Base-by-base conservation (phyloP, 2,797 vertebrate genomes). In the Acanthis flammea region DNA sequence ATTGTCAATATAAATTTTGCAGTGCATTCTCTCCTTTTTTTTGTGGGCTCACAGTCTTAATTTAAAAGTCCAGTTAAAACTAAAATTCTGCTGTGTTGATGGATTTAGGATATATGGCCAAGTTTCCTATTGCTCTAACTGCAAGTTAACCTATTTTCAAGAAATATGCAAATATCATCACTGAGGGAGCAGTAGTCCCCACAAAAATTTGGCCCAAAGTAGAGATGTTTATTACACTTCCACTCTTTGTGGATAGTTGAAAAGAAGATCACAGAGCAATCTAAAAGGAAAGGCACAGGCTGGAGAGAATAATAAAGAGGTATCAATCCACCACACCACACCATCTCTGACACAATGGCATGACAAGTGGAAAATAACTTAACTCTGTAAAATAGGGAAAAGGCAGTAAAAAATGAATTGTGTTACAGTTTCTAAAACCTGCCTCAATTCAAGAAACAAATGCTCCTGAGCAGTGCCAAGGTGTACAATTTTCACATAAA, bases 281-380 rank as follows among this genome's bases (percentile, higher is more conserved):
- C 44, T 65, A 13, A 92, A 89, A 86, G 30, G 65, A 93, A 87
- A 82, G 42, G 28, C 57, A 51, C 25, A 70, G 83, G n/a, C 61
- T 87, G 83, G 74, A 77, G 80, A 92, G 67, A 95, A 91, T 90
- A 95, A 93, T 82, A 94, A 95, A 85, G 48, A 82, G 24, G 11
- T 81, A 94, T 96, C 91, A 95, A 92, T 95, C 83, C 54, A 71
- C 53, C 3, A 4, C 83, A 65, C 79, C 82, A 60, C 72, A 83
- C 57, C 65, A 51, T 91, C 75, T 94, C 74, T 86, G 84, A 89
- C 88, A 93, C 66, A 72, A 27, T 91, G 68, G 78, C 72, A 88
- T 89, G 91, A 93, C 90, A 93, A 89, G 90, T 92, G 72, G 94
- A 95, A 95, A 94, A 96, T 95, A 95, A 94, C 90, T 54, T 92